Percentiles rank a stretch among this genome's conserved stretches.
phyloP scores from a whole-genome alignment of 2,888 invertebrate genomes.

The Abscondita cerata region DNA sequence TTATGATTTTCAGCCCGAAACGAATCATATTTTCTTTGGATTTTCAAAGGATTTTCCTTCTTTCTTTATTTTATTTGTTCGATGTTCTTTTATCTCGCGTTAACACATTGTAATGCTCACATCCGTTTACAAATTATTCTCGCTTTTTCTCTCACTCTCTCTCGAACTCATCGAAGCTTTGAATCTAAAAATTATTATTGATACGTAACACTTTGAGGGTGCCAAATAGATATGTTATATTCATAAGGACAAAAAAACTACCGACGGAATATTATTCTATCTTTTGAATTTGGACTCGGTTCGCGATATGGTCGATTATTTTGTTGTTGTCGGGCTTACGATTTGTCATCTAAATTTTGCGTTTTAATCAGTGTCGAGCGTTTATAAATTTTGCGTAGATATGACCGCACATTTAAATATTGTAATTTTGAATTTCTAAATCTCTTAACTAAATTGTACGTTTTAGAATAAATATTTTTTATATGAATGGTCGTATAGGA shows the following conservation, averaged over 20 bases:
- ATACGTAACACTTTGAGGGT: slow-evolving; percentile 61
- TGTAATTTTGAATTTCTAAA: no score
- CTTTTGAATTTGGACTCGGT: no score
- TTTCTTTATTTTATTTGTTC: slow-evolving; percentile 35
- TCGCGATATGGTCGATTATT: no score
- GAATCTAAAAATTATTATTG: slow-evolving; percentile 57
- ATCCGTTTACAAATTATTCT: slow-evolving; percentile 53
- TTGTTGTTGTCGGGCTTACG: no score
- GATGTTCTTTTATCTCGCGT: slow-evolving; percentile 44
- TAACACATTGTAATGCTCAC: slow-evolving; percentile 50
- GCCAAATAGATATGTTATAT: slow-evolving; percentile 60
- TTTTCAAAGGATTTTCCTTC: slow-evolving; percentile 54
- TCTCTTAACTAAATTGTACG: no score
- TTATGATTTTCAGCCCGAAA: slow-evolving; percentile 58
- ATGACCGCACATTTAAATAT: no score
- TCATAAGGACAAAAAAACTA: slow-evolving; percentile 52
- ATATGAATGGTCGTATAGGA: no score
- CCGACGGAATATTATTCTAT: slow-evolving; percentile 22
- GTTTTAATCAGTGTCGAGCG: no score
- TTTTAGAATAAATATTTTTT: no score
- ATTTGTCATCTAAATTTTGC: no score
- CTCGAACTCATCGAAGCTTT: slow-evolving; percentile 54
- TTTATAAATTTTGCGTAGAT: no score
- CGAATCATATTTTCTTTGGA: slow-evolving; percentile 60
- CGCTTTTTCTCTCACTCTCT: slow-evolving; percentile 50